phyloP scores from a whole-genome alignment of 2,113 vertebrate species.

The Cyanoramphus novaezelandiae region DNA sequence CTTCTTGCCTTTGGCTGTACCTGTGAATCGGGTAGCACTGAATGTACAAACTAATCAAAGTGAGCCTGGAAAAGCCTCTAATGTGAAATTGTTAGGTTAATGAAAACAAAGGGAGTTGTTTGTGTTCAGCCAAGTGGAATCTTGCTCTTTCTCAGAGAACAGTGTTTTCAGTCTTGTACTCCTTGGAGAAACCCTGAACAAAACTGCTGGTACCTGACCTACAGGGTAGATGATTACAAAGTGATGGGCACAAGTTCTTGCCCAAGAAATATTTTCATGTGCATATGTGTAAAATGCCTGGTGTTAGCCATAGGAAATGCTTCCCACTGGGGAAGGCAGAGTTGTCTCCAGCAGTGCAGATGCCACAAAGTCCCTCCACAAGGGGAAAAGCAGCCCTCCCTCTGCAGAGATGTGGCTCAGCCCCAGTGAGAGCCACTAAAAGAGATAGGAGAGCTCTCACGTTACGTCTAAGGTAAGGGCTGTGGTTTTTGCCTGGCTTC shows the following conservation, averaged over 20 bases:
- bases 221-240: not conserved
- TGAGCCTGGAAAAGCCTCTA: not conserved
- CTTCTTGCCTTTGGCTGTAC: not conserved
- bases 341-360: not conserved
- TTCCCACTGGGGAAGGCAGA: fast-evolving
- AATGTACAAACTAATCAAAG: not conserved
- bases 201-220: not conserved
- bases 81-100: not conserved
- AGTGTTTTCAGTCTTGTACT: not conserved
- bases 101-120: slow-evolving; percentile 16
- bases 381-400: fast-evolving
- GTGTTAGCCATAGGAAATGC: not conserved
- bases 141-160: not conserved
- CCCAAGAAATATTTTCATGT: not conserved
- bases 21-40: not conserved
- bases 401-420: not conserved
- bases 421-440: fast-evolving
- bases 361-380: fast-evolving
- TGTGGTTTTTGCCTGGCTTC: not conserved
- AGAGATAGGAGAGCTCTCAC: not conserved
- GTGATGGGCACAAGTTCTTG: not conserved
- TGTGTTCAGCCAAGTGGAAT: slow-evolving; percentile 1
- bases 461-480: not conserved
- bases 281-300: not conserved
- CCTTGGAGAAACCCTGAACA: not conserved